Evolutionary conservation across 1,140 invertebrate species (phyloP).

Genomic region (Drosophila nasuta): DNA sequence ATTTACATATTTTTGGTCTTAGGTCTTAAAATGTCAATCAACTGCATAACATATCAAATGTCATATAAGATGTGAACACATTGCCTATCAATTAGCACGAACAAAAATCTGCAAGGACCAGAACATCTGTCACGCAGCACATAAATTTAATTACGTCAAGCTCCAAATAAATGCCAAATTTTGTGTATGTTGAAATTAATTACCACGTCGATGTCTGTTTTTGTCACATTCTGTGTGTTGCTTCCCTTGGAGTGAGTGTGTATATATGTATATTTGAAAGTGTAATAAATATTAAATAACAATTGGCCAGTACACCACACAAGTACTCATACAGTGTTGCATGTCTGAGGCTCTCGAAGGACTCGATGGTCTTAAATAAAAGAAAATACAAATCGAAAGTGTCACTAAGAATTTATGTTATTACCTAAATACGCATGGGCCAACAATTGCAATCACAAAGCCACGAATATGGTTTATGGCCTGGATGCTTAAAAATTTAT

Average conservation of each 20-base stretch:
- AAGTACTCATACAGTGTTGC: not conserved
- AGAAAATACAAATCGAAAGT: constrained; percentile 79
- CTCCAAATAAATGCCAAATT: constrained; percentile 50
- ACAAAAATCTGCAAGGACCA: constrained; percentile 51
- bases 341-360: constrained; percentile 36
- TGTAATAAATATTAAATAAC: constrained; percentile 73
- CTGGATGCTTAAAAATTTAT: not conserved
- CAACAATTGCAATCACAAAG: constrained; percentile 16
- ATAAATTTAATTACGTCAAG: constrained; percentile 77
- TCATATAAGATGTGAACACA: constrained; percentile 32
- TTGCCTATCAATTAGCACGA: constrained; percentile 62
- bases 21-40: constrained; percentile 19
- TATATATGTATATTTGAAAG: constrained; percentile 22
- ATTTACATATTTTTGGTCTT: not conserved
- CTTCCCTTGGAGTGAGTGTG: too few relatives aligned
- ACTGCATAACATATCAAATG: constrained; percentile 31
- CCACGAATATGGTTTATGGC: constrained; percentile 42
- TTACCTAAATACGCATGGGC: constrained; percentile 72
- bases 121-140: constrained; percentile 47
- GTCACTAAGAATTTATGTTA: constrained; percentile 79
- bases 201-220: constrained; percentile 71
- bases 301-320: constrained; percentile 31
- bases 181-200: constrained; percentile 3
- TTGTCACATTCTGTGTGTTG: constrained; percentile 53
- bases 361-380: constrained; percentile 75